Evolutionary conservation across 2,888 invertebrate species (phyloP), one percentile per base, ranked within the genome.

Genomic region (Hydraecia micacea): DNA sequence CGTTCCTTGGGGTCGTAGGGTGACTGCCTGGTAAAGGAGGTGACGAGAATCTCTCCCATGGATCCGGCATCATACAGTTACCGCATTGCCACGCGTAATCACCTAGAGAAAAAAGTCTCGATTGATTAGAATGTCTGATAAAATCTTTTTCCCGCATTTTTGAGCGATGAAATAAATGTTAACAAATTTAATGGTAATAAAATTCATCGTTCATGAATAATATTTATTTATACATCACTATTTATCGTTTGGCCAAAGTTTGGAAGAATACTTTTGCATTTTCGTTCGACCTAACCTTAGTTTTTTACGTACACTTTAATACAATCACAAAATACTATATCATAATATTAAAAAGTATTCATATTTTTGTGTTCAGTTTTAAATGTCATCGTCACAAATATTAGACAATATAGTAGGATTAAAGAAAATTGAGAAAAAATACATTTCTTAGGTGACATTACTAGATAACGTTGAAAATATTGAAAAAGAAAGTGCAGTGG

Each of bases 221-320:
- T 95, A 93, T 95, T 96, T 95, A 96, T 96, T 96, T 93, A 92
- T 94, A 95, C 94, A 94, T 93, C 91, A 93, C 94, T 96, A 95
- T 87, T 86, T 89, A 91, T 94, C 89, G 90, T 95, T 96, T 96
- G 96, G 96, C 96, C 95, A 93, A 93, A 94, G 93, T 93, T 92
- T 95, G 96, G 96, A 96, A 96, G 96, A 96, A 94, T 94, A 94
- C 91, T 92, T 93, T 88, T 87, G 88, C 88, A 81, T 86, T 87
- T 93, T 93, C 94, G 90, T 91, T 93, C 89, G 89, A 90, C 89
- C 90, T 91, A 89, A 89, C 84, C 85, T 88, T 88, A 87, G 75
- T 86, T 79, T 78, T 77, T 85, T 84, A 88, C 86, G 79, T 88
- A 90, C 88, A 89, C 62, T 87, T 91, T 85, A 90, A 90, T 92